phyloP scores from a whole-genome alignment of 2,113 vertebrate species.

The Siniperca knerii region DNA sequence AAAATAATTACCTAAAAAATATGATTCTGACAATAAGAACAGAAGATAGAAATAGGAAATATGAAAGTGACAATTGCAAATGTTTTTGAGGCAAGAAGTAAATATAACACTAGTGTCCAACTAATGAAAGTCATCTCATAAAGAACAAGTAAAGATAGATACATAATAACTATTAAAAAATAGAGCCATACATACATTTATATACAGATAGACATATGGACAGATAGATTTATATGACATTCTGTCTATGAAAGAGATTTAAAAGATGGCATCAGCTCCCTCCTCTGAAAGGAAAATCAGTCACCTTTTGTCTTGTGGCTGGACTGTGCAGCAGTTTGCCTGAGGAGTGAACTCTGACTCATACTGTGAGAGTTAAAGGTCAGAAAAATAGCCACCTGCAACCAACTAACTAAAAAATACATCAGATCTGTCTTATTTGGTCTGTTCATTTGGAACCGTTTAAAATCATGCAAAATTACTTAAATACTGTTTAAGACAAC shows the following conservation, averaged over 20 bases:
- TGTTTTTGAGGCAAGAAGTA: not conserved
- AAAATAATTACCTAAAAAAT: not conserved
- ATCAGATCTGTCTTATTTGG: not conserved
- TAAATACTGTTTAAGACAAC: not conserved
- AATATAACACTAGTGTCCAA: not conserved
- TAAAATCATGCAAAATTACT: not conserved
- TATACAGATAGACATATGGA: not conserved
- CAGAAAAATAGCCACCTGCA: slow-evolving; percentile 18
- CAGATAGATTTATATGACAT: not conserved
- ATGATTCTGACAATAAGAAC: not conserved
- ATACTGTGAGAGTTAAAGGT: slow-evolving; percentile 11
- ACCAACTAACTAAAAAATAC: not conserved
- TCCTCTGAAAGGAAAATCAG: not conserved
- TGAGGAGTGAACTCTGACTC: slow-evolving; percentile 21
- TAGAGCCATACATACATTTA: not conserved
- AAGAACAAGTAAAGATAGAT: not conserved
- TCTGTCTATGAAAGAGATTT: not conserved
- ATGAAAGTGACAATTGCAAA: not conserved
- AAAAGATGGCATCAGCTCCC: not conserved
- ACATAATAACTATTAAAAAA: not conserved
- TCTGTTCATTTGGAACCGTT: not conserved
- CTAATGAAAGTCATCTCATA: not conserved
- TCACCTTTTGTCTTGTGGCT: slow-evolving; percentile 1
- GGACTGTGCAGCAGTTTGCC: slow-evolving; percentile 7
- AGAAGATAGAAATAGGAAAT: not conserved